These are phyloP conservation scores for Zaprionus lachaisei DNA, from an alignment of 1,140 invertebrate genomes.

Conservation along the genomic window DNA sequence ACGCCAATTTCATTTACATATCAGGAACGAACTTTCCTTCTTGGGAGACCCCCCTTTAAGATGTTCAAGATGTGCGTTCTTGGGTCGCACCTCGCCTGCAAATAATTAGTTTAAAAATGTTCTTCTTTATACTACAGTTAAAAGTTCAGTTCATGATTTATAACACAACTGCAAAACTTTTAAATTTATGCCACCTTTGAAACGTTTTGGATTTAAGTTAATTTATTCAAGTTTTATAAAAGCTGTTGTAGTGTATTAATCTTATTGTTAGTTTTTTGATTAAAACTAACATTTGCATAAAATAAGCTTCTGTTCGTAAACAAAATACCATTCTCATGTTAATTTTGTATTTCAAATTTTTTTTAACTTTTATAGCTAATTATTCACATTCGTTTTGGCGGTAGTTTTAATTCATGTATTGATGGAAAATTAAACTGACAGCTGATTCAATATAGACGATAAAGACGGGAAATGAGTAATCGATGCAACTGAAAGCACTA, in stretches of 20 bases:
- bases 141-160: slow-evolving; percentile 15
- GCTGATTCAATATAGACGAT: slow-evolving; percentile 24
- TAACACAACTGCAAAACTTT: not conserved
- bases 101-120: slow-evolving; percentile 40
- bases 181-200: not conserved
- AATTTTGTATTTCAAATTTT: not conserved
- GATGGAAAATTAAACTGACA: not conserved
- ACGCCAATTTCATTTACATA: slow-evolving; percentile 53
- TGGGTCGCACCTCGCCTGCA: not conserved
- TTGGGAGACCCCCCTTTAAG: not conserved
- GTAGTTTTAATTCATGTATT: too few species aligned
- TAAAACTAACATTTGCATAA: not conserved
- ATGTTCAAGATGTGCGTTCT: not conserved
- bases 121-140: not conserved
- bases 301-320: not conserved
- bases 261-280: not conserved
- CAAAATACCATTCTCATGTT: not conserved
- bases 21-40: slow-evolving; percentile 24
- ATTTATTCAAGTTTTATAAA: not conserved
- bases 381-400: too few species aligned
- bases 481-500: not conserved
- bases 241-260: not conserved
- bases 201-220: not conserved
- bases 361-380: not conserved
- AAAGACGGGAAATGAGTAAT: slow-evolving; percentile 47